A percentile compares a stretch with the other conserved stretches of the same genome.
Evolutionary conservation across 2,113 vertebrate species (phyloP).

Genomic region (Polypterus senegalus): DNA sequence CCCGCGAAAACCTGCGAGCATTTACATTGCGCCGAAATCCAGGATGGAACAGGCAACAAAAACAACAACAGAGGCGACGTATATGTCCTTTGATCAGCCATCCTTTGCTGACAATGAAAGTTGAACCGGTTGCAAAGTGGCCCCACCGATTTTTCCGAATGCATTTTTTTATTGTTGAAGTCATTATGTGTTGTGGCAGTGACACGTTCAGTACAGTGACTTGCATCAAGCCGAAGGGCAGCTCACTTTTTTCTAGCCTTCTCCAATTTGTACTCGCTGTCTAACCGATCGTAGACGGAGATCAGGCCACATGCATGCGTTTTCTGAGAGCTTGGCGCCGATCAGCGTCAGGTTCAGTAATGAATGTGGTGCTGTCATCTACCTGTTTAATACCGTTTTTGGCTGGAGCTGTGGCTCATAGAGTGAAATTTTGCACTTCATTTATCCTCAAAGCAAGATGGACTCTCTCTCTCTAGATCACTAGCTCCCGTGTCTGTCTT

Average conservation of each 20-base stretch:
- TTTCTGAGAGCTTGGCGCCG: conserved; percentile 22
- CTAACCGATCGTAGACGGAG: conserved; percentile 39
- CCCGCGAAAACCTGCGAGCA: conserved; percentile 39
- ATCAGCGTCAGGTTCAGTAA: conserved; percentile 45
- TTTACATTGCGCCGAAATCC: conserved; percentile 29
- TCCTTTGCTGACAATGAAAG: conserved; percentile 34
- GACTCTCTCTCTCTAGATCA: conserved; percentile 61
- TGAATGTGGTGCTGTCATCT: conserved; percentile 18
- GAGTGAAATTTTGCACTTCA: conserved; percentile 67
- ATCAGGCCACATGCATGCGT: conserved; percentile 27
- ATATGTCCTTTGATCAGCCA: conserved; percentile 13
- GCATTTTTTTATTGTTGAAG: conserved; percentile 29
- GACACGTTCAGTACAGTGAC: conserved; percentile 62
- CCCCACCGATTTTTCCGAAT: conserved; percentile 32
- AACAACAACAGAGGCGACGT: conserved; percentile 1
- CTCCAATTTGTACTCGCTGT: conserved; percentile 42
- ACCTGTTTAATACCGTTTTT: conserved; percentile 23
- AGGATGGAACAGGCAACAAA: conserved; percentile 16
- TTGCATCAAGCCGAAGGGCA: conserved; percentile 29
- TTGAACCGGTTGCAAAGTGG: conserved; percentile 34
- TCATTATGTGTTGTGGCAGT: conserved; percentile 62
- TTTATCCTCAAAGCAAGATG: conserved; percentile 84
- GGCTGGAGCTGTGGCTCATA: conserved; percentile 60
- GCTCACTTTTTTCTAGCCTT: conserved; percentile 5
- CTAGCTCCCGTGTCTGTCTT: conserved; percentile 60